Percentiles rank a stretch among this genome's conserved stretches.
Conservation (phyloP, 2,113 vertebrate genomes). For the Malurus melanocephalus region DNA sequence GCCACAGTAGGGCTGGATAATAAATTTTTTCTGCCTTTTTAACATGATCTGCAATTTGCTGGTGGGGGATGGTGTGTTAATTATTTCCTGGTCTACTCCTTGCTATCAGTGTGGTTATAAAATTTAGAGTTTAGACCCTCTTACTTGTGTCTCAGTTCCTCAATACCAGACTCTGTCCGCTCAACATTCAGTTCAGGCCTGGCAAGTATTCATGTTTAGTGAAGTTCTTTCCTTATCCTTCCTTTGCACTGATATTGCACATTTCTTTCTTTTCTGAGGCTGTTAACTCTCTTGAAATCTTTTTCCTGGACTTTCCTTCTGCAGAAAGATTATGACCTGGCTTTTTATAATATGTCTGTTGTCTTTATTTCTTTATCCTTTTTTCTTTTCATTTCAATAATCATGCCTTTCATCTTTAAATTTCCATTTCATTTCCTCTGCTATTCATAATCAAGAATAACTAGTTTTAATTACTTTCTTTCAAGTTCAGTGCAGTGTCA, state of each 20-base stretch:
- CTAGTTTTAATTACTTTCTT: not conserved
- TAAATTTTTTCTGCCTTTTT: not conserved
- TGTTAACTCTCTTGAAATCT: not conserved
- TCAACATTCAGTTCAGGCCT: not conserved
- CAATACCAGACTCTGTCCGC: not conserved
- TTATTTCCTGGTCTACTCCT: not conserved
- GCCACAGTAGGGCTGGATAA: not conserved
- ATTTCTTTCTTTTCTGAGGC: not conserved
- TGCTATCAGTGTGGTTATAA: not conserved
- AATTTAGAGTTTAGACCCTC: not conserved
- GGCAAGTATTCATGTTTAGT: not conserved
- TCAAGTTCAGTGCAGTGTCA: not conserved
- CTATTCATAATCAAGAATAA: not conserved
- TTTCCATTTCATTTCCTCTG: not conserved
- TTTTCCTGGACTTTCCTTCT: not conserved
- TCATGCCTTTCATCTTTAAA: not conserved
- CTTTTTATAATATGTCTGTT: not conserved
- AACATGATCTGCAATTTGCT: not conserved
- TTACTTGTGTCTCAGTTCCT: not conserved
- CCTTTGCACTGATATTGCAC: not conserved
- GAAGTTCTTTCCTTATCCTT: not conserved
- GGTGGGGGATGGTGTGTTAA: rapidly evolving
- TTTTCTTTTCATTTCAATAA: not conserved
- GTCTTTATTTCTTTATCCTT: not conserved
- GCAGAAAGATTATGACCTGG: not conserved